A percentile compares a stretch with the other conserved stretches of the same genome.
Evolutionary conservation across 2,113 vertebrate species (phyloP).

Genomic region (Pangasianodon gigas): DNA sequence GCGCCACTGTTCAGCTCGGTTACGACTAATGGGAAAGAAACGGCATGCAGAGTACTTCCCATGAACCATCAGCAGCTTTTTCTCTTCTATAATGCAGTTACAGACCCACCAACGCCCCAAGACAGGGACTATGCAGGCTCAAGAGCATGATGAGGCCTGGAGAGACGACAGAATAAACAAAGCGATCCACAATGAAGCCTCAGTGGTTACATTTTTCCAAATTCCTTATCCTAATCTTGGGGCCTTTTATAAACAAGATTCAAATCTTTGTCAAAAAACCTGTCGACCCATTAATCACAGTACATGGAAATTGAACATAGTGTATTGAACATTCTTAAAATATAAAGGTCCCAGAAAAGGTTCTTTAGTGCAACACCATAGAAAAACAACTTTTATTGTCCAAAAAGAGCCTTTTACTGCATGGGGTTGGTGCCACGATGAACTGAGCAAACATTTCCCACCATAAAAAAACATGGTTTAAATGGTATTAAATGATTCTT

Average conservation of each 20-base stretch:
- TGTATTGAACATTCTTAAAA: neutral
- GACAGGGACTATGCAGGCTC: neutral
- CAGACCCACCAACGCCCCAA: neutral
- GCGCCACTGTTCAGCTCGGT: neutral
- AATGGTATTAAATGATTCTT: neutral
- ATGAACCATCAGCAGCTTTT: conserved; percentile 30
- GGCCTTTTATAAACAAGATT: neutral
- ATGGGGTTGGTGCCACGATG: neutral
- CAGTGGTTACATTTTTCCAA: neutral
- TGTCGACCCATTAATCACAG: neutral
- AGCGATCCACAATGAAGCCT: neutral
- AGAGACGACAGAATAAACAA: neutral
- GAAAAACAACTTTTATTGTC: neutral
- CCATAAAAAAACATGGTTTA: neutral
- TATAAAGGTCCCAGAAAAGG: neutral
- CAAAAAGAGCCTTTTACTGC: neutral
- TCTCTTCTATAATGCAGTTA: conserved; percentile 18
- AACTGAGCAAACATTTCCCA: neutral
- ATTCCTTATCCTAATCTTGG: neutral
- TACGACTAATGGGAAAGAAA: conserved; percentile 37
- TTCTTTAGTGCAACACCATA: neutral
- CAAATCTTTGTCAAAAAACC: neutral
- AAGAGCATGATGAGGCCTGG: neutral
- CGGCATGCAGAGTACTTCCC: neutral
- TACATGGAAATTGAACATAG: neutral